phyloP scores from a whole-genome alignment of 2,797 vertebrate genomes.

The Merluccius polli region DNA sequence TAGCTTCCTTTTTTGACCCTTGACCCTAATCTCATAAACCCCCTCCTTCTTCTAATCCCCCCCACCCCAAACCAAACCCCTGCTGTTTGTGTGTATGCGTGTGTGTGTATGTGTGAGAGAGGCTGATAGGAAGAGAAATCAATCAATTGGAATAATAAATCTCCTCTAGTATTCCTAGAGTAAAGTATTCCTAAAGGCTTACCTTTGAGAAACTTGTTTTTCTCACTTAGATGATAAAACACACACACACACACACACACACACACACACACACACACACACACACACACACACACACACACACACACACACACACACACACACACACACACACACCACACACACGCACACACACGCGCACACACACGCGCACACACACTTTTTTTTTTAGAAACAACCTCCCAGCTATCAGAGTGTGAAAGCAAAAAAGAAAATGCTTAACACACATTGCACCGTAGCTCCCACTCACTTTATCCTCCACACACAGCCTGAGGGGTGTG shows the following conservation, averaged over 20 bases:
- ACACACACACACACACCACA: constrained; percentile 8
- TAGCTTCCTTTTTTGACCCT: constrained; percentile 67
- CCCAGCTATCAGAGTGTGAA: constrained; percentile 12
- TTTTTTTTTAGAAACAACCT: constrained; percentile 29
- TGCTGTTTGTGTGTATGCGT: too few relatives aligned
- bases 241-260: constrained; percentile 4
- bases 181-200: constrained; percentile 21
- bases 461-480: constrained; percentile 1
- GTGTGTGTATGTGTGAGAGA: too few relatives aligned
- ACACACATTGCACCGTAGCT: constrained; percentile 20
- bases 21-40: constrained; percentile 60
- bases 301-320: background rate
- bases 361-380: constrained; percentile 1
- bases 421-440: constrained; percentile 8
- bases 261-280: too few relatives aligned
- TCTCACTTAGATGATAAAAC: too few relatives aligned
- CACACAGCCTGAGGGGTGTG: constrained; percentile 9
- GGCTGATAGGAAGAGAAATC: too few relatives aligned
- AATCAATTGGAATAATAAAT: too few relatives aligned
- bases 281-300: background rate
- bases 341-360: too few relatives aligned
- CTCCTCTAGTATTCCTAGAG: too few relatives aligned
- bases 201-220: constrained; percentile 15
- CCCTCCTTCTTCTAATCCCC: constrained; percentile 58
- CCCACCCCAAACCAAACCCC: background rate